Percentiles rank a stretch among this genome's conserved stretches.
Conservation (phyloP, 2,113 vertebrate species). For the Copsychus sechellarum region DNA sequence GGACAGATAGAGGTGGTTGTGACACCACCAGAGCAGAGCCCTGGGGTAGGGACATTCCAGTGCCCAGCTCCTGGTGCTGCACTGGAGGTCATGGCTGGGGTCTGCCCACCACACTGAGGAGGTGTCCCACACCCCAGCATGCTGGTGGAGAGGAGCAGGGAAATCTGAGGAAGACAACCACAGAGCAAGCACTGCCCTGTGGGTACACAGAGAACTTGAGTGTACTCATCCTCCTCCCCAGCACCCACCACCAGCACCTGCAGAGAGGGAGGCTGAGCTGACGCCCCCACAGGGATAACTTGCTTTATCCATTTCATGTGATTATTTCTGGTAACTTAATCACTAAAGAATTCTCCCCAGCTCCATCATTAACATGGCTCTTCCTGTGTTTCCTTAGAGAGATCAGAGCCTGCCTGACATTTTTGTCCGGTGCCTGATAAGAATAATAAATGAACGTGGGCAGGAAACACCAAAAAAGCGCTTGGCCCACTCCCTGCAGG, state of each 20-base stretch:
- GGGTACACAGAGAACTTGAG: not conserved
- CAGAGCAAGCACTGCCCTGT: accelerated
- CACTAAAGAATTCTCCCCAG: constrained; percentile 41
- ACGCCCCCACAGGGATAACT: accelerated
- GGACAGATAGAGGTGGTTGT: not conserved
- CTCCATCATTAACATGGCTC: not conserved
- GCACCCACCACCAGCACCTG: not conserved
- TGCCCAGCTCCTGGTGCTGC: not conserved
- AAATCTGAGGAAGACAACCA: not conserved
- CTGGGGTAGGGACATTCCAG: not conserved
- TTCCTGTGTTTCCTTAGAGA: constrained; percentile 53
- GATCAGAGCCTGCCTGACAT: constrained; percentile 30
- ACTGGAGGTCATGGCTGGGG: not conserved
- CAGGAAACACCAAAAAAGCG: not conserved
- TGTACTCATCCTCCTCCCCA: not conserved
- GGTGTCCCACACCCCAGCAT: not conserved
- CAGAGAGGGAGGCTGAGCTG: not conserved
- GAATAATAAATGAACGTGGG: constrained; percentile 27
- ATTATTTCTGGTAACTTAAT: constrained; percentile 47
- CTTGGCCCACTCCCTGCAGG: accelerated
- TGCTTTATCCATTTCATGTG: accelerated
- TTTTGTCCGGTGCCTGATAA: constrained; percentile 45
- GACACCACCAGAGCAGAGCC: not conserved
- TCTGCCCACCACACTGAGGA: not conserved
- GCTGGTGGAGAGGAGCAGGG: not conserved